These are phyloP conservation scores for Plagodis pulveraria DNA, from an alignment of 2,888 invertebrate species.

Conservation along the genomic window DNA sequence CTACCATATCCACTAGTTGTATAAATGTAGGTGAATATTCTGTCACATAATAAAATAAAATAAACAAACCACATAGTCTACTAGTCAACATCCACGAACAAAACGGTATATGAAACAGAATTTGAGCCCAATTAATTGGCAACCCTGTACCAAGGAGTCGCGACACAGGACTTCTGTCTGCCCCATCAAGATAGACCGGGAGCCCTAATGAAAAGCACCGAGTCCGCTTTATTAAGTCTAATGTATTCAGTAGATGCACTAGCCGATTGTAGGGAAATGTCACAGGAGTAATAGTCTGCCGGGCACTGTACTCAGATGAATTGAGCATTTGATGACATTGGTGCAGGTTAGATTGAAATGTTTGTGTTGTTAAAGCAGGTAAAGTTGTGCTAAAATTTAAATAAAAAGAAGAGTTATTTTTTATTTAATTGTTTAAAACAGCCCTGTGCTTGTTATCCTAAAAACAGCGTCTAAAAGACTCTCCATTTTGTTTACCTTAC, in stretches of 20 bases:
- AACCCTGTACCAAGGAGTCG: conserved; percentile 34
- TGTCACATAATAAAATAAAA: neutral
- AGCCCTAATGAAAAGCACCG: conserved; percentile 77
- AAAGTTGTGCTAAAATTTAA: neutral
- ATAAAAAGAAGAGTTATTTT: too few species aligned
- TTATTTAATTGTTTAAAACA: too few species aligned
- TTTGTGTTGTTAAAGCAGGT: neutral
- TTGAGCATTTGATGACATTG: conserved; percentile 40
- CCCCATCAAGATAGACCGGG: conserved; percentile 71
- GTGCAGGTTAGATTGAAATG: conserved; percentile 30
- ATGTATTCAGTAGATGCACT: conserved; percentile 76
- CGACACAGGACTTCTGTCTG: conserved; percentile 39
- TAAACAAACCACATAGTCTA: neutral
- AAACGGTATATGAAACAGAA: conserved; percentile 13
- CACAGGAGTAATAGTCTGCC: conserved; percentile 47
- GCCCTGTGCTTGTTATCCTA: too few species aligned
- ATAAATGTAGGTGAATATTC: too few species aligned
- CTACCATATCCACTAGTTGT: too few species aligned
- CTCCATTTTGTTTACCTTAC: too few species aligned
- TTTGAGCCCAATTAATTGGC: conserved; percentile 25
- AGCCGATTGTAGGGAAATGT: conserved; percentile 74
- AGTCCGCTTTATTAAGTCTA: conserved; percentile 81
- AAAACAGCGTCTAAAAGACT: too few species aligned
- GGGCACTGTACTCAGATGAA: conserved; percentile 38
- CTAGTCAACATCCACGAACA: conserved; percentile 14